Conservation (phyloP, 1,140 invertebrate genomes). For the Cotesia vestalis region DNA sequence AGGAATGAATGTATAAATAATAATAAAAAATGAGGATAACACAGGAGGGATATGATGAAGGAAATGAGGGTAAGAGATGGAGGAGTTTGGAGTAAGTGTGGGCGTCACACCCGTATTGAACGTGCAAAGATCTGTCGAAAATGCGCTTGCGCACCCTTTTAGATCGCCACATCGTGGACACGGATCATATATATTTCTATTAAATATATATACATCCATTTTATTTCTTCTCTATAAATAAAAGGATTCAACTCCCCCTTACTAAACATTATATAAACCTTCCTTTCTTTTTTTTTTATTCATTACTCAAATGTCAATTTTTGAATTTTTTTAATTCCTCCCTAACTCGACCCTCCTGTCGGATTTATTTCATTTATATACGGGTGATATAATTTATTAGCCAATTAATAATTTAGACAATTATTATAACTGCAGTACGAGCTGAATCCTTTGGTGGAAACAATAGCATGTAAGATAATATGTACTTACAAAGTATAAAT, state of each 20-base stretch:
- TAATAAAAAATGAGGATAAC: neutral
- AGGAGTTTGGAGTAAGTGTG: neutral
- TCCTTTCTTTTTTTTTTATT: no score
- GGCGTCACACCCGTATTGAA: slow-evolving; percentile 34
- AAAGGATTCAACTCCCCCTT: slow-evolving; percentile 13
- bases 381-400: no score
- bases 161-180: slow-evolving; percentile 20
- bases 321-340: no score
- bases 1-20: neutral
- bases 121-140: slow-evolving; percentile 37
- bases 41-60: neutral
- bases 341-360: no score
- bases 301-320: no score
- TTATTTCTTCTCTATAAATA: neutral
- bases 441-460: slow-evolving; percentile 33
- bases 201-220: neutral
- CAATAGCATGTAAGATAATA: slow-evolving; percentile 30
- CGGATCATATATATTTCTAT: slow-evolving; percentile 7
- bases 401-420: neutral
- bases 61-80: slow-evolving; percentile 6
- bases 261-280: no score
- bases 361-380: no score
- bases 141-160: slow-evolving; percentile 30
- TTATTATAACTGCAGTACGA: neutral
- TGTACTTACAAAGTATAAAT: slow-evolving; percentile 9